A percentile compares a stretch with the other conserved stretches of the same genome.
Conservation (phyloP, 2,113 vertebrate genomes). For the Clarias batrachus region DNA sequence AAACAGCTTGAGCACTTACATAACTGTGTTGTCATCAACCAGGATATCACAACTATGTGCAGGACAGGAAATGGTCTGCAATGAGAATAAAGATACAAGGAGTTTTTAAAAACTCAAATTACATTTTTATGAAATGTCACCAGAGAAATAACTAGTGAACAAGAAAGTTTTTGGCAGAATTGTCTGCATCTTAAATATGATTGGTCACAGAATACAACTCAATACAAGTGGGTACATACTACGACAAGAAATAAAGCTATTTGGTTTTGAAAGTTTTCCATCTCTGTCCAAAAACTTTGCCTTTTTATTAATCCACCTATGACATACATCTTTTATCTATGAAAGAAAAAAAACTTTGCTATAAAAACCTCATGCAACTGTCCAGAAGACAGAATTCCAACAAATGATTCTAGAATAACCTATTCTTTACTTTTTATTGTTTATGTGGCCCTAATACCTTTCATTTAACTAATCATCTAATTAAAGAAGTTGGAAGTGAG, state of each 20-base stretch:
- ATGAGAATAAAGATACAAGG: slow-evolving; percentile 48
- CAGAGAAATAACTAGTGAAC: neutral
- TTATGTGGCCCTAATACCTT: neutral
- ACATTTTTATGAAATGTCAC: neutral
- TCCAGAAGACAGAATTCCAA: neutral
- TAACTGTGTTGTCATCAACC: slow-evolving; percentile 99
- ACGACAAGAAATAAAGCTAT: neutral
- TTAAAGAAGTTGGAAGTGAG: neutral
- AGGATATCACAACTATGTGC: slow-evolving; percentile 99
- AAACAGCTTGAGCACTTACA: slow-evolving; percentile 80
- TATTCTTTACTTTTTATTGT: neutral
- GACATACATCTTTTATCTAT: neutral
- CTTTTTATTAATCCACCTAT: neutral
- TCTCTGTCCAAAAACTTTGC: neutral
- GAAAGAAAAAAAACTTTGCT: neutral
- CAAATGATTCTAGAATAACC: neutral
- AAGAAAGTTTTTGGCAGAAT: neutral
- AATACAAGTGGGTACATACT: neutral
- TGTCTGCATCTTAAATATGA: neutral
- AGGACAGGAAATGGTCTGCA: slow-evolving; percentile 97
- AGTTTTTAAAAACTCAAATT: neutral
- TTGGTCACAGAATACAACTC: neutral
- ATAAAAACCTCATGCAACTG: neutral
- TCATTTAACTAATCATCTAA: neutral
- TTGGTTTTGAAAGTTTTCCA: neutral